Conservation (phyloP, 2,113 vertebrate species). For the Muscicapa adusta region DNA sequence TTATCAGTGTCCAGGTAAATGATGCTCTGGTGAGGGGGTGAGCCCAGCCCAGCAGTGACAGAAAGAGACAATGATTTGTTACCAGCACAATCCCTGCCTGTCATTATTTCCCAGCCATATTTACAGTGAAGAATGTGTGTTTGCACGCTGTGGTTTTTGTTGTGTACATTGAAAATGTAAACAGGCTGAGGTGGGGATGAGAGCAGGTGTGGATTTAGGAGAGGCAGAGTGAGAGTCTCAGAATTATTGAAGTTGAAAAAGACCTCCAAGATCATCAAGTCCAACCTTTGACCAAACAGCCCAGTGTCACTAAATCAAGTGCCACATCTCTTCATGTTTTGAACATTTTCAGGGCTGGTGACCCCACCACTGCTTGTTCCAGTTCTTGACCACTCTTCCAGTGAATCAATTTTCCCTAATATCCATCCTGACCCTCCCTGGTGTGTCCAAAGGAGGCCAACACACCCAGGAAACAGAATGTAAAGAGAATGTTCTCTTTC, state of each 20-base stretch:
- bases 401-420: neutral
- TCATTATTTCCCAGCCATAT: neutral
- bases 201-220: neutral
- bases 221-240: neutral
- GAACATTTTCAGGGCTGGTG: too few species aligned
- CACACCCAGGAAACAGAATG: accelerated
- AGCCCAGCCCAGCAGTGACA: neutral
- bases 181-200: neutral
- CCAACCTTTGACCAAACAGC: neutral
- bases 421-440: neutral
- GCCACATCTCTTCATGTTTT: too few species aligned
- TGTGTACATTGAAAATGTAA: neutral
- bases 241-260: neutral
- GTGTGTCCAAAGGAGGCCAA: neutral
- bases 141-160: neutral
- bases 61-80: neutral
- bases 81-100: neutral
- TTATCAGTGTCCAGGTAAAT: neutral
- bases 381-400: neutral
- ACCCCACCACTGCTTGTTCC: neutral
- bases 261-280: neutral
- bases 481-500: neutral
- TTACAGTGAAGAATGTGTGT: neutral
- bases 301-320: neutral
- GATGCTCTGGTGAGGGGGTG: neutral